Base-by-base conservation (phyloP, 2,797 vertebrate species). In the Galagoides demidoff region DNA sequence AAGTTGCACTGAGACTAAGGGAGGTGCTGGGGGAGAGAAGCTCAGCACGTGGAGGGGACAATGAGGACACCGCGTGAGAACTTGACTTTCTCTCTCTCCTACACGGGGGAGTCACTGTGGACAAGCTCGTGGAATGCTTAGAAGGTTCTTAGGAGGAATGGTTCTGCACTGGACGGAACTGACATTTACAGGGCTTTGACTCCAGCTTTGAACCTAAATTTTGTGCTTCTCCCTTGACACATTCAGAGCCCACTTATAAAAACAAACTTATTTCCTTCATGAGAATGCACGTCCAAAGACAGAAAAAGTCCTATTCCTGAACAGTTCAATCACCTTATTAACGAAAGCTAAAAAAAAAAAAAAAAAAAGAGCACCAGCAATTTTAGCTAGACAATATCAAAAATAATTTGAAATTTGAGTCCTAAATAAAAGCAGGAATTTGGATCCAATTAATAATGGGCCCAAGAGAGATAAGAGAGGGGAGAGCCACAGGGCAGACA, bases 21-120 rank as follows among this genome's bases (percentile, higher is more conserved):
- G 22, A 5, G 2, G 20, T 11, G 55, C 45, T 2, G 23, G 0
- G 2, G 78, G n/a, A 17, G 19, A 12, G 0, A 2, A 7, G 0
- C 22, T 10, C 8, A 13, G 39, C 0, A 11, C 19, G 66, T 13
- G 17, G 70, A 49, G 0, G 10, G 63, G 22, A 13, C 11, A 4
- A 16, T 16, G 49, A 52, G 49, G 74, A 61, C 82, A 49, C 55
- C 0, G 23, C 34, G 13, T 52, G 66, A 25, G 12, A 70, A 1
- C 29, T 12, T 23, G 23, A 39, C 27, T 85, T 55, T 57, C 59
- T 59, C 31, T n/a, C 11, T 37, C 14, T 11, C 10, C 43, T n/a
- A 22, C 0, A 43, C 10, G n/a, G 5, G 3, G 25, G 82, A 64
- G 23, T 49, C 37, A 23, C 66, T 82, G n/a, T n/a, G 37, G 71